Evolutionary conservation across 2,888 invertebrate species (phyloP), one percentile per base, ranked within the genome.

Genomic region (Neoitamus cyanurus): DNA sequence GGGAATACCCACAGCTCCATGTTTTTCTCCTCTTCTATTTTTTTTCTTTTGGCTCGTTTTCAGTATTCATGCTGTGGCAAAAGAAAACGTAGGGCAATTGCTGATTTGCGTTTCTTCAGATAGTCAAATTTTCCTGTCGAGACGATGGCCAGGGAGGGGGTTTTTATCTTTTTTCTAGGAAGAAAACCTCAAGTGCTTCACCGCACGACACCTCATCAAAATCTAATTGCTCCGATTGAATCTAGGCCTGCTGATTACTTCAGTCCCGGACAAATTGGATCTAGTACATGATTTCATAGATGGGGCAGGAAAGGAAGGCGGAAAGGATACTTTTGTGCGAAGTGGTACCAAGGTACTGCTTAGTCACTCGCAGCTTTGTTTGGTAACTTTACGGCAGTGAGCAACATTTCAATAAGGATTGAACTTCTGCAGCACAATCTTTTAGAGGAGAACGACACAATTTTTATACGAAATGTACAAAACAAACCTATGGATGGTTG

Each of bases 171-270:
- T 58, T 20, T 20, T 9, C 25, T 25, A 2, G 58, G 3, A 58
- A 25, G 25, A 58, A 58, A 58, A 42, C 42, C 42, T n/a, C 42
- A 42, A 58, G 58, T 58, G 25, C 15, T 20, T 58, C 58, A 70
- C 70, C 13, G 70, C 30, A 70, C 70, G 70, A 70, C 31, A 70
- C 30, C 70, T 70, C 70, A 70, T 70, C 70, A 70, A 31, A 70
- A 70, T 31, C 70, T 70, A 70, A 70, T 70, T 70, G 70, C 70
- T 70, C 7, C 31, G 70, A 70, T 70, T 70, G 70, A 70, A 70
- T 70, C 70, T 70, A 70, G 30, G 30, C 70, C 70, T 70, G 70
- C 30, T 70, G 70, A 70, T 70, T 70, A 70, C 30, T 70, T 69
- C 48, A 15, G 48, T 42, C 15, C 15, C 5, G 9, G 9, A 58